These are phyloP conservation scores for Dicentrarchus labrax DNA, from an alignment of 2,113 vertebrate genomes.

Conservation along the genomic window DNA sequence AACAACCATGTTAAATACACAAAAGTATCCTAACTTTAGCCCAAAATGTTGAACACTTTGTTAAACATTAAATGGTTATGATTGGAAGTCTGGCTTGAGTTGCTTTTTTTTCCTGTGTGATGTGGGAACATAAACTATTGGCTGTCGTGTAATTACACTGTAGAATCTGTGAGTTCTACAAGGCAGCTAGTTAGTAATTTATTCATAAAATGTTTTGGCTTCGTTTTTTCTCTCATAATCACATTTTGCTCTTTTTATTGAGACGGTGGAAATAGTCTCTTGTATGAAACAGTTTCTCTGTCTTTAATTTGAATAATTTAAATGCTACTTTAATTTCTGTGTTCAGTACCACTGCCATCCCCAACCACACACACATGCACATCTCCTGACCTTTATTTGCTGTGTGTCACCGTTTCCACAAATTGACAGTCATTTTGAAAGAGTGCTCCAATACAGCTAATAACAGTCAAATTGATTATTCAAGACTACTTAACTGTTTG, in stretches of 20 bases:
- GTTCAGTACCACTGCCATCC: background rate
- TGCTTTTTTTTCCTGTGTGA: background rate
- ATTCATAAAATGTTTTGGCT: background rate
- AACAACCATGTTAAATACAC: background rate
- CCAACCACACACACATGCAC: background rate
- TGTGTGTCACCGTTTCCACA: conserved; percentile 36
- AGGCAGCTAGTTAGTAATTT: background rate
- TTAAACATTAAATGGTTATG: background rate
- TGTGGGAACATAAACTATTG: background rate
- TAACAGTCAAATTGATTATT: conserved; percentile 52
- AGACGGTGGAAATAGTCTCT: background rate
- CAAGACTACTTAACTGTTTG: conserved; percentile 18
- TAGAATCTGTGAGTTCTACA: background rate
- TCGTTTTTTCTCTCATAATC: background rate
- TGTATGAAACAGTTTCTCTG: background rate
- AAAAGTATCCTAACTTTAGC: background rate
- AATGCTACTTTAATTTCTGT: background rate
- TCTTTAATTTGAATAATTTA: background rate
- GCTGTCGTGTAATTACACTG: background rate
- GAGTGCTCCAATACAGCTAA: conserved; percentile 7
- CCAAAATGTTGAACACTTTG: background rate
- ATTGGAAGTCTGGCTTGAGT: background rate
- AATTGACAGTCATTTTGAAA: conserved; percentile 37
- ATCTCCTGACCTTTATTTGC: conserved; percentile 41
- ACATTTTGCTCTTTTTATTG: background rate